Percentiles rank a stretch among this genome's conserved stretches.
These are phyloP conservation scores for Cerastoderma edule DNA, from an alignment of 2,888 invertebrate genomes.

Conservation along the genomic window DNA sequence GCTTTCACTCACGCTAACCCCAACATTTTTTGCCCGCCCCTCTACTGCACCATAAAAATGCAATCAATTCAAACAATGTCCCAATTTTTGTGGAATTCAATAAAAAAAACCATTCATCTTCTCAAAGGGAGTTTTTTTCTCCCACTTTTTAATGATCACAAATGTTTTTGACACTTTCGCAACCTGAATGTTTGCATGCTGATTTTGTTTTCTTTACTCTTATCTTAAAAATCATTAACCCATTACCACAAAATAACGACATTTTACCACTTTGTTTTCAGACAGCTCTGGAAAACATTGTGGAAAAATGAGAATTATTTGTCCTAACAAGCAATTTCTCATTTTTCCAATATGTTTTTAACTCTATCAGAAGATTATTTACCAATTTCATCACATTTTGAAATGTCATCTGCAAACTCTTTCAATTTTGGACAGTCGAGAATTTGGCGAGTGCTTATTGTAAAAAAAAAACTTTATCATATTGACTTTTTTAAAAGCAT, in stretches of 20 bases:
- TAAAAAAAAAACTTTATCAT: no score
- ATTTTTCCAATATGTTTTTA: constrained; percentile 1
- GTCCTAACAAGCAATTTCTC: background rate
- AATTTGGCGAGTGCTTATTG: no score
- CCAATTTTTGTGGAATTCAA: constrained; percentile 21
- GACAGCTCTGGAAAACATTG: background rate
- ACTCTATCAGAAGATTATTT: background rate
- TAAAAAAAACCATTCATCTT: constrained; percentile 3
- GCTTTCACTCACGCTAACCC: constrained; percentile 7
- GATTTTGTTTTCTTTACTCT: no score
- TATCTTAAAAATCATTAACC: no score
- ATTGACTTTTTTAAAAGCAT: no score
- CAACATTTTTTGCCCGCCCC: background rate
- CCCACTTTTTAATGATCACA: background rate
- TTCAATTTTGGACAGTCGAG: no score
- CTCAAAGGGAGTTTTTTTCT: background rate
- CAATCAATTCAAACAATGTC: constrained; percentile 17
- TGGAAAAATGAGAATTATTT: background rate
- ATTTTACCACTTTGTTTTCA: no score
- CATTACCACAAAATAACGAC: no score
- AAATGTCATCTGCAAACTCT: background rate
- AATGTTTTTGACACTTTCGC: background rate
- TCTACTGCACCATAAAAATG: constrained; percentile 6
- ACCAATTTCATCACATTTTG: background rate
- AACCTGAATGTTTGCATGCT: no score